phyloP scores from a whole-genome alignment of 2,113 vertebrate species.

The Carassius gibelio region DNA sequence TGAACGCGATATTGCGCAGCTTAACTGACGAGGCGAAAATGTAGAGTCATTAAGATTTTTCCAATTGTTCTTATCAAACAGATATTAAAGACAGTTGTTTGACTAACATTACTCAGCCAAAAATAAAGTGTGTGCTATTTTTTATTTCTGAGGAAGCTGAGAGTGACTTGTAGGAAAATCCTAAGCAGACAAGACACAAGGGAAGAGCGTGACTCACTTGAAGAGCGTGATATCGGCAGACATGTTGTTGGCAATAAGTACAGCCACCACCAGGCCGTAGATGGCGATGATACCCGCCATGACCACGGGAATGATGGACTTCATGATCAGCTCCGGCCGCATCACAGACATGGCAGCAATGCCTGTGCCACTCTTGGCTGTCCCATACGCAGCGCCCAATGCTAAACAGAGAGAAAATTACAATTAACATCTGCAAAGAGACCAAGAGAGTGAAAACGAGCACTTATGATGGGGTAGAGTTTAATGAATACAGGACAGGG shows the following conservation, averaged over 20 bases:
- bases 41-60: no score
- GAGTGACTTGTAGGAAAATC: neutral
- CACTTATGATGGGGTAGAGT: neutral
- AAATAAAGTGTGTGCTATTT: neutral
- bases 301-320: conserved; percentile 99
- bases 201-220: conserved; percentile 78
- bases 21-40: no score
- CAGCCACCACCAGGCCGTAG: conserved; percentile 97
- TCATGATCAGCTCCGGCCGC: conserved; percentile 99
- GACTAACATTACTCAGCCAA: neutral
- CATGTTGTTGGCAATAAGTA: conserved; percentile 95
- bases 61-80: neutral
- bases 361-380: conserved; percentile 96
- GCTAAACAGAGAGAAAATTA: conserved; percentile 72
- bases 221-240: conserved; percentile 81
- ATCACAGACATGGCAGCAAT: conserved; percentile 99
- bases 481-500: neutral
- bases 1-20: no score
- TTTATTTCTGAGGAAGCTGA: neutral
- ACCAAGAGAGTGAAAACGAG: neutral
- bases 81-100: neutral
- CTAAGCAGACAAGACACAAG: neutral
- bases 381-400: conserved; percentile 95
- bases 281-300: conserved; percentile 99
- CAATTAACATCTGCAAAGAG: neutral